These are phyloP conservation scores for Castor canadensis DNA, from an alignment of 2,113 vertebrate genomes.

Conservation along the genomic window DNA sequence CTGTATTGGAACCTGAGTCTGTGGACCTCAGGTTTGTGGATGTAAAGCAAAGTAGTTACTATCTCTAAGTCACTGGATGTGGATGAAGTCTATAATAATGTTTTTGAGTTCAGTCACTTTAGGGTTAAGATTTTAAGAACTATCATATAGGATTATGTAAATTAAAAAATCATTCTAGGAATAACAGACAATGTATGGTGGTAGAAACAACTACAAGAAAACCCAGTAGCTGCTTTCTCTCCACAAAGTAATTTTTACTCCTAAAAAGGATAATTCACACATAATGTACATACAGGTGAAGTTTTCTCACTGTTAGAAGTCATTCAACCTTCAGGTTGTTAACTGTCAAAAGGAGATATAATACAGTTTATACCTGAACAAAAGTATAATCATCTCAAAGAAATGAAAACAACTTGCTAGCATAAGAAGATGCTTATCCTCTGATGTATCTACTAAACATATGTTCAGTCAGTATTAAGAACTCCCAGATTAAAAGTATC, in stretches of 20 bases:
- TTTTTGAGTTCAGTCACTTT: background rate
- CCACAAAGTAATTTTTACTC: background rate
- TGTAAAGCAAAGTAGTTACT: background rate
- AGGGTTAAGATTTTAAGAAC: background rate
- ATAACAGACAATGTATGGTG: background rate
- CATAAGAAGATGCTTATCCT: slow-evolving; percentile 11
- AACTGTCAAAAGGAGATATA: background rate
- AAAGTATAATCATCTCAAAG: background rate
- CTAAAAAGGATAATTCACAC: background rate
- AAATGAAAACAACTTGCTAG: slow-evolving; percentile 23
- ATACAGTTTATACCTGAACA: background rate
- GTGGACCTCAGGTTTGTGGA: background rate
- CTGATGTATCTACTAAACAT: background rate
- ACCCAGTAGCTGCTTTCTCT: background rate
- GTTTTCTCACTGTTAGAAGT: background rate
- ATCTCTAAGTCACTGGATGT: background rate
- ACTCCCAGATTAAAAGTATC: background rate
- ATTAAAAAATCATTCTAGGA: background rate
- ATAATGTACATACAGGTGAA: background rate
- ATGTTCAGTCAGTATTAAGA: background rate
- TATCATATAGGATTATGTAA: background rate
- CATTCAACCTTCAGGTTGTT: background rate
- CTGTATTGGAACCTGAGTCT: background rate
- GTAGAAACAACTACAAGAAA: background rate
- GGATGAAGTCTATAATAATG: background rate